Evolutionary conservation across 2,113 vertebrate species (phyloP).

Genomic region (Fukomys damarensis): DNA sequence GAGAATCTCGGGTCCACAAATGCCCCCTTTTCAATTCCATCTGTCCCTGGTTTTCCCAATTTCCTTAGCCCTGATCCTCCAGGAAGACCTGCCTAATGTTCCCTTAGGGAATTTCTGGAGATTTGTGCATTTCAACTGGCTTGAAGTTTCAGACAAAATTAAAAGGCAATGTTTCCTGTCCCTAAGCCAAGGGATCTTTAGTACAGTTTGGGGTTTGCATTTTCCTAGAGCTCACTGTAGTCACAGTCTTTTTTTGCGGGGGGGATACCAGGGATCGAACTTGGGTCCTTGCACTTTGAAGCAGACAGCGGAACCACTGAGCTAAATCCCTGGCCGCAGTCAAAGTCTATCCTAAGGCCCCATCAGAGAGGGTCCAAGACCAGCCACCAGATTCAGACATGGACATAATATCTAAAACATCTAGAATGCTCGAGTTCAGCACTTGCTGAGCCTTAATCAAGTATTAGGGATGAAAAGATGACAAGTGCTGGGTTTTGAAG

Average conservation of each 20-base stretch:
- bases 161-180: background rate
- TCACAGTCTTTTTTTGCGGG: too few relatives aligned
- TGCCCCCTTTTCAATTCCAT: background rate
- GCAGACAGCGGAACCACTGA: too few relatives aligned
- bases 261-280: too few relatives aligned
- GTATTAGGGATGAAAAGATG: background rate
- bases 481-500: conserved; percentile 12
- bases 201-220: background rate
- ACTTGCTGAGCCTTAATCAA: background rate
- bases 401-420: background rate
- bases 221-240: background rate
- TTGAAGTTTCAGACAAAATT: background rate
- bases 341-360: background rate
- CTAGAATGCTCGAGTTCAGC: background rate
- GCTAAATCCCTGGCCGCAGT: too few relatives aligned
- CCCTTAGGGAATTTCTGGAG: background rate
- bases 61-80: background rate
- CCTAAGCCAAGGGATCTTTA: background rate
- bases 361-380: background rate
- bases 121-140: background rate
- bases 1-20: background rate
- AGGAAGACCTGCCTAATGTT: background rate
- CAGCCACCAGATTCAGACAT: background rate
- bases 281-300: too few relatives aligned
- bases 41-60: background rate